A percentile compares a stretch with the other conserved stretches of the same genome.
Evolutionary conservation across 2,888 invertebrate species (phyloP).

Genomic region (Salticus scenicus): DNA sequence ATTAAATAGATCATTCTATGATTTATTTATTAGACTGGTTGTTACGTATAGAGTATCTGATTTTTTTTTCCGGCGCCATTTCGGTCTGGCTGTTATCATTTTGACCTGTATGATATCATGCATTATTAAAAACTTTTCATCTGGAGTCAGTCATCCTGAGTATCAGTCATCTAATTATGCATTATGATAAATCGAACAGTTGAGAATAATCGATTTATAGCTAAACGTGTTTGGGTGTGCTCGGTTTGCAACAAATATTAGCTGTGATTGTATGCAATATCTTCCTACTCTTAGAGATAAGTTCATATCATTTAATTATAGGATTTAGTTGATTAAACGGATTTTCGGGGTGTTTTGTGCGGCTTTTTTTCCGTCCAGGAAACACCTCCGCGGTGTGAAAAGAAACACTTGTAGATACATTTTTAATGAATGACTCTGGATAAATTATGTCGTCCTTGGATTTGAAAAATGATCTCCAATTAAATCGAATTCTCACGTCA

Average conservation of each 20-base stretch:
- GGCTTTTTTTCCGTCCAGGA: neutral
- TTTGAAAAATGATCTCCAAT: neutral
- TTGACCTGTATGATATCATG: neutral
- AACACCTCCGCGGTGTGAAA: slow-evolving; percentile 17
- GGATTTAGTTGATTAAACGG: neutral
- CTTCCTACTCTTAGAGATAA: neutral
- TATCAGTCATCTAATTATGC: neutral
- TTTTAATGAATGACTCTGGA: neutral
- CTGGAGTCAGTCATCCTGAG: neutral
- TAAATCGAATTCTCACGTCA: neutral
- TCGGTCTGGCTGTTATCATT: too few relatives aligned
- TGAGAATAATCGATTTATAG: neutral
- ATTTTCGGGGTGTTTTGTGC: neutral
- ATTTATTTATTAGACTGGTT: too few relatives aligned
- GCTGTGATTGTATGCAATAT: neutral
- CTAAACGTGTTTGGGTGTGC: neutral
- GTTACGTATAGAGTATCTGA: too few relatives aligned
- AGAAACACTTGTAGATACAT: neutral
- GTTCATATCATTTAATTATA: neutral
- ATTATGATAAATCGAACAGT: neutral
- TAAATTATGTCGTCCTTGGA: neutral
- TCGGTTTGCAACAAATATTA: neutral
- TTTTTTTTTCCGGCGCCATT: too few relatives aligned
- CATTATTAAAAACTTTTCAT: neutral
- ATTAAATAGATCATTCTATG: too few relatives aligned